Evolutionary conservation across 2,797 vertebrate genomes (phyloP).

Genomic region (Acrocephalus scirpaceus): DNA sequence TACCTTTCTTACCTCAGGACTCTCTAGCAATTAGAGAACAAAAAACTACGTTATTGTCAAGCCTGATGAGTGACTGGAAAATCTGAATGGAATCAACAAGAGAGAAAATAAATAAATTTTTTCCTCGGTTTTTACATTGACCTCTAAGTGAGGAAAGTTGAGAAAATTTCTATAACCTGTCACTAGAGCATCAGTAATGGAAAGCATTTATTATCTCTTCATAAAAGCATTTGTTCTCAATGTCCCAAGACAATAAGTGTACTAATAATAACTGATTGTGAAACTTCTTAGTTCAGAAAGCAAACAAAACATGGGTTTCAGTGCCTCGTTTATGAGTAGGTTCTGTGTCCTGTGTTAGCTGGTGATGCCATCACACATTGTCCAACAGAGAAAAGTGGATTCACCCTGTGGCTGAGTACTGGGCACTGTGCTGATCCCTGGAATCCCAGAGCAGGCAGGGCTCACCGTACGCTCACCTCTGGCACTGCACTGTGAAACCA

Average conservation of each 20-base stretch:
- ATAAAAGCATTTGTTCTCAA: background rate
- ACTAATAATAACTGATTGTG: background rate
- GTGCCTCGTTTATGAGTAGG: background rate
- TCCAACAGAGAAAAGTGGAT: background rate
- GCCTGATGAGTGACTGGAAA: background rate
- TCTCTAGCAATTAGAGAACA: background rate
- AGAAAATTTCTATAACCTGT: background rate
- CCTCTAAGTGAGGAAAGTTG: background rate
- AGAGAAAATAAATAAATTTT: background rate
- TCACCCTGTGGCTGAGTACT: background rate
- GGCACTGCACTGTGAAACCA: background rate
- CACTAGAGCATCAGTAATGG: background rate
- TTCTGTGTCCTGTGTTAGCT: background rate
- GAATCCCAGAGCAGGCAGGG: background rate
- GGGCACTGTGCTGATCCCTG: background rate
- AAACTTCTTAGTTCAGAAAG: background rate
- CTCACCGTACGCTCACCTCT: rapidly evolving
- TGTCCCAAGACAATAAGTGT: background rate
- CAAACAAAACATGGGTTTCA: background rate
- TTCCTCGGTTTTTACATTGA: background rate
- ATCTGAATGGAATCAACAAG: background rate
- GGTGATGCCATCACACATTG: rapidly evolving
- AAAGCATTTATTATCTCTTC: background rate
- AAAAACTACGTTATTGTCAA: background rate
- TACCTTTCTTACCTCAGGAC: background rate